Percentiles rank a stretch among this genome's conserved stretches.
phyloP scores from a whole-genome alignment of 1,140 invertebrate species.

The Anadara kagoshimensis region DNA sequence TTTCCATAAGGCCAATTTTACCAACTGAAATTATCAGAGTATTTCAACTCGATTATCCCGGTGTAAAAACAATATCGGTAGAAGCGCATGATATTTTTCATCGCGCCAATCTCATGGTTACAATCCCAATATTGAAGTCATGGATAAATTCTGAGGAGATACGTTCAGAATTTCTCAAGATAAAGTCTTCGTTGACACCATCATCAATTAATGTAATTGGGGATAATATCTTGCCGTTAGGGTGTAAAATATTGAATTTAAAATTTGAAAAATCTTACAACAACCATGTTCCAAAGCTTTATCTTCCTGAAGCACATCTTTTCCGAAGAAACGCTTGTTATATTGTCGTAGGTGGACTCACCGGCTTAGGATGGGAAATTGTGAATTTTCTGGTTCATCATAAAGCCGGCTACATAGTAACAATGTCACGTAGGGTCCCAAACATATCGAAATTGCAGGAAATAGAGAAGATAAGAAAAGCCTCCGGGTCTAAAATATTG shows the following conservation, averaged over 20 bases:
- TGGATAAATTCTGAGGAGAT: no score
- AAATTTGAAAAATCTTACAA: constrained; percentile 2
- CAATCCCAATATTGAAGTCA: no score
- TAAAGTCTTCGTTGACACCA: constrained; percentile 42
- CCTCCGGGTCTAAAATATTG: constrained; percentile 35
- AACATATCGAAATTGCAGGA: constrained; percentile 27
- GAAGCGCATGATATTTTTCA: no score
- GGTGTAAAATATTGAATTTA: constrained; percentile 18
- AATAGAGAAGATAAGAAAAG: constrained; percentile 36
- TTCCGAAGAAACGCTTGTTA: constrained; percentile 41
- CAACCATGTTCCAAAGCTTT: background rate
- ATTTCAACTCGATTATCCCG: no score
- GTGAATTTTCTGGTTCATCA: constrained; percentile 46
- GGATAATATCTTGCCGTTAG: constrained; percentile 49
- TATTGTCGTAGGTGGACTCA: constrained; percentile 58
- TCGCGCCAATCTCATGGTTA: no score
- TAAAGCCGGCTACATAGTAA: constrained; percentile 52
- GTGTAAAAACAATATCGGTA: no score
- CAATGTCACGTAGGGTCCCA: constrained; percentile 43
- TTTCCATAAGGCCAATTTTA: no score
- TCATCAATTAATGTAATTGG: constrained; percentile 47
- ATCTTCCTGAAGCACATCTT: constrained; percentile 18
- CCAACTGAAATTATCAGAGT: no score
- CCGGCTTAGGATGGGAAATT: constrained; percentile 61
- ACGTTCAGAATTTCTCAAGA: constrained; percentile 52